Evolutionary conservation across 1,140 invertebrate genomes (phyloP).

Genomic region (Neodiprion fabricii): DNA sequence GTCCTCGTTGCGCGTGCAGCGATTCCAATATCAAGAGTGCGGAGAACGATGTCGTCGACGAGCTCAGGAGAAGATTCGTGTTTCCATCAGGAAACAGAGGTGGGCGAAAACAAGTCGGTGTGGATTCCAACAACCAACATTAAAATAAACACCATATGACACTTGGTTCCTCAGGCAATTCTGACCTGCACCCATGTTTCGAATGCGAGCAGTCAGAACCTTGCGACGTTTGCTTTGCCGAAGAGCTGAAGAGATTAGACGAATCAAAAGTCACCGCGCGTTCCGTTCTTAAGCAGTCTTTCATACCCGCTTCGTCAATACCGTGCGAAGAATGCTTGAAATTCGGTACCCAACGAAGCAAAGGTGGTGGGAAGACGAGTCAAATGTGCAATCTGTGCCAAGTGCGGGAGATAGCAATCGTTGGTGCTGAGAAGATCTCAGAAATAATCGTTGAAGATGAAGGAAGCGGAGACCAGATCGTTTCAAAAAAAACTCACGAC

Average conservation of each 20-base stretch:
- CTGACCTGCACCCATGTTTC: not conserved
- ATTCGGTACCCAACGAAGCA: not conserved
- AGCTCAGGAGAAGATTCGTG: constrained; percentile 1
- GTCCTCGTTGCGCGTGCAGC: not conserved
- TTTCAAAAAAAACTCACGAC: no score
- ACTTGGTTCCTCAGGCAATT: not conserved
- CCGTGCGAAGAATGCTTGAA: not conserved
- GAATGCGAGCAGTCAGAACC: not conserved
- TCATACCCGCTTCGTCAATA: not conserved
- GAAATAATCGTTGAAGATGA: no score
- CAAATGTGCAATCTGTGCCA: not conserved
- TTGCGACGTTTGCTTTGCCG: not conserved
- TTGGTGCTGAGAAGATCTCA: no score
- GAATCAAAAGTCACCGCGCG: not conserved
- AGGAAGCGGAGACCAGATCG: no score
- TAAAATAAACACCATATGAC: not conserved
- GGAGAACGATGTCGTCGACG: not conserved
- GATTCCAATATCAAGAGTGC: not conserved
- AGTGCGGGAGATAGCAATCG: not conserved
- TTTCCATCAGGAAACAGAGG: not conserved
- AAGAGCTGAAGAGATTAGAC: not conserved
- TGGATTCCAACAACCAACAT: not conserved
- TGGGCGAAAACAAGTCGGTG: not conserved
- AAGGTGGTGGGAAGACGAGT: not conserved
- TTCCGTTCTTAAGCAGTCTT: not conserved